Conservation (phyloP, 2,797 vertebrate genomes). For the Thamnophis elegans region DNA sequence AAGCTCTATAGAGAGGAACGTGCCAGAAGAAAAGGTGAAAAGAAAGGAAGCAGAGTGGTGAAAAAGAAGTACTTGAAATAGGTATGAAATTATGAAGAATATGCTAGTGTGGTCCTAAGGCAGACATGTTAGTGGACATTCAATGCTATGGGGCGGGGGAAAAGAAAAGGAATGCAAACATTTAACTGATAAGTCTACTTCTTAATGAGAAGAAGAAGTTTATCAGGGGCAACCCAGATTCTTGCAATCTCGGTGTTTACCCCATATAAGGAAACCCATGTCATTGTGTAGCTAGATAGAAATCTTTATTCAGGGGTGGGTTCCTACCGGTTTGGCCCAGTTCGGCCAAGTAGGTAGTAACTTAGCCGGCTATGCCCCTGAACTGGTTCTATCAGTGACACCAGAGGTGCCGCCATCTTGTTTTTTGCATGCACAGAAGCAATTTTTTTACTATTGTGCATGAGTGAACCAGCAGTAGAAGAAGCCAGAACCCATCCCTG, state of each 20-base stretch:
- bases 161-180: not conserved
- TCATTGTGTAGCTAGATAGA: not conserved
- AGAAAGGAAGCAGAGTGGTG: not conserved
- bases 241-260: not conserved
- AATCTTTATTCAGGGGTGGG: not conserved
- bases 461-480: no score
- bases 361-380: no score
- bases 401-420: no score
- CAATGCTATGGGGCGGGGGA: no score
- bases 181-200: not conserved
- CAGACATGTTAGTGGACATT: not conserved
- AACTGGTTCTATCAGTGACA: no score
- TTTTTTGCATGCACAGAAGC: no score
- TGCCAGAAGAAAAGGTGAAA: not conserved
- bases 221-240: not conserved
- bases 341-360: no score
- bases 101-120: not conserved
- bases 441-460: no score
- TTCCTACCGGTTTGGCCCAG: no score
- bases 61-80: not conserved
- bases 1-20: not conserved
- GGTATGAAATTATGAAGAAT: not conserved
- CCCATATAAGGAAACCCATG: not conserved
- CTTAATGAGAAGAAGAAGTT: not conserved
- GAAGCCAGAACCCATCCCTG: no score